phyloP scores from a whole-genome alignment of 2,113 vertebrate genomes.

The Aplodontia rufa region DNA sequence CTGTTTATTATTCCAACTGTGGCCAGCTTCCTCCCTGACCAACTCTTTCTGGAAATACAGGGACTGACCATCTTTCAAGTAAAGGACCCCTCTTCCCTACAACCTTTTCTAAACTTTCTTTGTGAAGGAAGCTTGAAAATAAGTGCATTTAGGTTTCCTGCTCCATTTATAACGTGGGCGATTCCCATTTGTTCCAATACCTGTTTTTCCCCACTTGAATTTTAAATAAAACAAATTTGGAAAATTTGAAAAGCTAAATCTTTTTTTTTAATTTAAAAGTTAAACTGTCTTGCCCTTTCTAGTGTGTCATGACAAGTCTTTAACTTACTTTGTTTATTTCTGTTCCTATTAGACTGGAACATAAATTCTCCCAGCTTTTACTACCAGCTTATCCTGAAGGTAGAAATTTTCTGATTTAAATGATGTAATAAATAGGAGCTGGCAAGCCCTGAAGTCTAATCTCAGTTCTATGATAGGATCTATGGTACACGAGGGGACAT shows the following conservation, averaged over 20 bases:
- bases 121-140: not conserved
- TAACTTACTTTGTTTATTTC: slow-evolving; percentile 12
- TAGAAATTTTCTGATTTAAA: not conserved
- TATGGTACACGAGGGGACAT: not conserved
- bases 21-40: not conserved
- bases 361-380: not conserved
- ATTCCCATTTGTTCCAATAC: not conserved
- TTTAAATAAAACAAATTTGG: not conserved
- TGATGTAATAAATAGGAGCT: not conserved
- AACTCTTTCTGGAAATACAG: not conserved
- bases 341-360: not conserved
- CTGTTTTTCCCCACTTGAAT: not conserved
- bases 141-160: not conserved
- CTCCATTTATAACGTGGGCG: not conserved
- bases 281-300: not conserved
- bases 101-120: not conserved
- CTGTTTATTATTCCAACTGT: too few species aligned
- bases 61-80: not conserved
- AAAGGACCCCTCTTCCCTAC: not conserved
- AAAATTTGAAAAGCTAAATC: not conserved
- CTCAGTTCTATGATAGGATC: not conserved
- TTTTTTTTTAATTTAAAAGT: not conserved
- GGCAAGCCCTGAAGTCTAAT: too few species aligned
- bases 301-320: not conserved
- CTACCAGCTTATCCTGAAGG: slow-evolving; percentile 7